Evolutionary conservation across 2,888 invertebrate genomes (phyloP).

Genomic region (Agrotis exclamationis): DNA sequence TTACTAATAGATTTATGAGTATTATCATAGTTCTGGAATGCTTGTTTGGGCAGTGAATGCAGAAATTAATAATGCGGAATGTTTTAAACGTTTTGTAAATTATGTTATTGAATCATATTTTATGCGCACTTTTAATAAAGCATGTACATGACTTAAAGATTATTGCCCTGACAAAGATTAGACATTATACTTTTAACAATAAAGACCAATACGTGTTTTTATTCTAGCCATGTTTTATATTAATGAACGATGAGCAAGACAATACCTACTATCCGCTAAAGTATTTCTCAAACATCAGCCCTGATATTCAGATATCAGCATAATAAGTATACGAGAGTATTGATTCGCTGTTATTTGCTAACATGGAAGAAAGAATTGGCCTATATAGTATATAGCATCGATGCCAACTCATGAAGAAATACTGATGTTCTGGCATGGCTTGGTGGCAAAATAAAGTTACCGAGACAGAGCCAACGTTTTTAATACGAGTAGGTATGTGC

Average conservation of each 20-base stretch:
- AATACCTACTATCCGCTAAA: not conserved
- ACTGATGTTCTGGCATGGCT: conserved; percentile 6
- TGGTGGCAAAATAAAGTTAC: not conserved
- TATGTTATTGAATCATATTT: not conserved
- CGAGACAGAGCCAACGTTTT: not conserved
- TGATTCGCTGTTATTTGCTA: conserved; percentile 18
- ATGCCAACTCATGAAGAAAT: conserved; percentile 39
- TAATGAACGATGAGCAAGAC: not conserved
- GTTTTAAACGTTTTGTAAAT: too few species aligned
- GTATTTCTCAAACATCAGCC: not conserved
- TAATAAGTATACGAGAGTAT: conserved; percentile 17
- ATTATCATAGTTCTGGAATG: not conserved
- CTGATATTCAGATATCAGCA: conserved; percentile 7
- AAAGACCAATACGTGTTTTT: not conserved
- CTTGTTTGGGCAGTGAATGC: not conserved
- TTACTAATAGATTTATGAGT: conserved; percentile 6
- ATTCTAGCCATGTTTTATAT: not conserved
- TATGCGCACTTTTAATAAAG: conserved; percentile 19
- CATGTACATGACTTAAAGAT: conserved; percentile 1
- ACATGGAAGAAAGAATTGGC: conserved; percentile 9
- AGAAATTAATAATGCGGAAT: too few species aligned
- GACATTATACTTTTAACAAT: conserved; percentile 15
- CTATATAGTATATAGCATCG: conserved; percentile 9
- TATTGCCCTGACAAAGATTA: conserved; percentile 11
- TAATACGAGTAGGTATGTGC: not conserved